phyloP scores from a whole-genome alignment of 2,113 vertebrate genomes.

The Callionymus lyra region DNA sequence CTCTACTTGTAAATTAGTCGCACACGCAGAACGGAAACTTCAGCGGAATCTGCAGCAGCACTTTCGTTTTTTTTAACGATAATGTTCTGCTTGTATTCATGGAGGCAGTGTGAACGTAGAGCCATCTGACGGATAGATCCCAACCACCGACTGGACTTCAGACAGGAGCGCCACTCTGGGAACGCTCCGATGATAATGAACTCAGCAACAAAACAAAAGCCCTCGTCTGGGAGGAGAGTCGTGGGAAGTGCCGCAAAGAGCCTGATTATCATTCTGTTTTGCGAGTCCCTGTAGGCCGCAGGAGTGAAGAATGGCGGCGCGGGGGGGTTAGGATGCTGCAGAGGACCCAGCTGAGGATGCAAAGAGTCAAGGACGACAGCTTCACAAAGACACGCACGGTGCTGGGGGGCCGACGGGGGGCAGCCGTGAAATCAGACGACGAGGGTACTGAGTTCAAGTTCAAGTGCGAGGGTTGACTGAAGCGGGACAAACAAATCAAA shows the following conservation, averaged over 20 bases:
- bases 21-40: no score
- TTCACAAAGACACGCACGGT: constrained; percentile 52
- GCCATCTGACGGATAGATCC: constrained; percentile 36
- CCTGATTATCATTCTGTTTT: constrained; percentile 64
- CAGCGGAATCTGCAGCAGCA: no score
- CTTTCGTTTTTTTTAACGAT: no score
- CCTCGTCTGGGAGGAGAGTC: constrained; percentile 58
- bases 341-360: constrained; percentile 55
- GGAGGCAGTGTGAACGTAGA: constrained; percentile 7
- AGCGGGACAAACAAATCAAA: constrained; percentile 30
- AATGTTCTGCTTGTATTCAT: constrained; percentile 7
- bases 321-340: constrained; percentile 36
- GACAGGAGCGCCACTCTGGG: constrained; percentile 53
- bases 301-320: constrained; percentile 46
- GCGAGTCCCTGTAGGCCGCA: constrained; percentile 37
- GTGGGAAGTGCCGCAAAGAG: constrained; percentile 57
- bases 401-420: constrained; percentile 8
- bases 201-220: constrained; percentile 65
- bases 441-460: constrained; percentile 59
- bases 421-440: constrained; percentile 37
- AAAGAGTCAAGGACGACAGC: constrained; percentile 63
- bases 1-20: no score
- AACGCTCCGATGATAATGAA: constrained; percentile 51
- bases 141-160: constrained; percentile 34
- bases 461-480: constrained; percentile 46